These are phyloP conservation scores for Pyrocephalus nanus DNA, from an alignment of 2,797 vertebrate genomes.

Conservation along the genomic window DNA sequence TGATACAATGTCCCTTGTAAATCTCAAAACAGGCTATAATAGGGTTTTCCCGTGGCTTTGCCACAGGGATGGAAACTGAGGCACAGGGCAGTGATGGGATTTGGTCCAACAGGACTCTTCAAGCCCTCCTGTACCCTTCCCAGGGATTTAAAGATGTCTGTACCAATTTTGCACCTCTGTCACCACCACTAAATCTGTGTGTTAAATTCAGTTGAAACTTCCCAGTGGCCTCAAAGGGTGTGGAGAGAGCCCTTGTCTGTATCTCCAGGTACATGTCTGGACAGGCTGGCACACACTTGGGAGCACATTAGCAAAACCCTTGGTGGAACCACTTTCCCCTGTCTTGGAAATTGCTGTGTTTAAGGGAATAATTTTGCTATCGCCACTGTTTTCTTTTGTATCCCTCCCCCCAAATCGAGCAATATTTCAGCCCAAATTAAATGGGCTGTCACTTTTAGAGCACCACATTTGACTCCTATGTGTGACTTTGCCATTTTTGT, in stretches of 20 bases:
- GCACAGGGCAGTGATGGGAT: neutral
- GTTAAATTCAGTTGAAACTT: neutral
- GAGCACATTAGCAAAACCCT: neutral
- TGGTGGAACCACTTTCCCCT: neutral
- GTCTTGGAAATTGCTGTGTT: neutral
- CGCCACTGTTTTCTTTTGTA: neutral
- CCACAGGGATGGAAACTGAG: neutral
- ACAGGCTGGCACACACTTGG: neutral
- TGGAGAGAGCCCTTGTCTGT: neutral
- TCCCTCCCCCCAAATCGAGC: neutral
- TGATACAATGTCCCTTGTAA: neutral
- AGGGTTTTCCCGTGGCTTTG: neutral
- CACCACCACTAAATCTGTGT: accelerated
- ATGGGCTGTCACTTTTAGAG: neutral
- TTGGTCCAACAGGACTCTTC: neutral
- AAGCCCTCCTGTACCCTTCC: neutral
- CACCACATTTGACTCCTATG: neutral
- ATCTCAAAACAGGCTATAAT: neutral
- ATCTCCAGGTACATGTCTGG: neutral
- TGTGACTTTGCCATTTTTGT: slow-evolving; percentile 26
- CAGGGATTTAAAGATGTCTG: neutral
- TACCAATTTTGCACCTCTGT: neutral
- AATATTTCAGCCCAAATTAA: slow-evolving; percentile 5
- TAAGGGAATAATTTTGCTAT: slow-evolving; percentile 18
- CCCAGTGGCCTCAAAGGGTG: neutral